Evolutionary conservation across 1,140 invertebrate species (phyloP).

Genomic region (Zaprionus ornatus): DNA sequence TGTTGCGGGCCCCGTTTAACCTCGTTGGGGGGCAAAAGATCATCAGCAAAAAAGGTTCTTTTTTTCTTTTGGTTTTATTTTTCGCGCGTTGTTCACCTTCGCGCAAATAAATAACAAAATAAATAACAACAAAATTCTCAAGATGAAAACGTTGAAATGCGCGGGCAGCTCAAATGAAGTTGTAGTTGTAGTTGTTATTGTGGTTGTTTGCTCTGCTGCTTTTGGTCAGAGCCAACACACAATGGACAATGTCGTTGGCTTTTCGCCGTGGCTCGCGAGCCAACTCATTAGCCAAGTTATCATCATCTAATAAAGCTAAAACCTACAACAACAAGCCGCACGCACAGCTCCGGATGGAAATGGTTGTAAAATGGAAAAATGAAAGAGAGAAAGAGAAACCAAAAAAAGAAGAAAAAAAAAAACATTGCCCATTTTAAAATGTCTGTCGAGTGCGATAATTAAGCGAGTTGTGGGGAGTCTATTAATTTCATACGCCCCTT

Average conservation of each 20-base stretch:
- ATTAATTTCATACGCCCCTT: constrained; percentile 79
- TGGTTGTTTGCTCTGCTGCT: constrained; percentile 48
- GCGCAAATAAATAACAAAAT: constrained; percentile 48
- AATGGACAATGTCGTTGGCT: constrained; percentile 57
- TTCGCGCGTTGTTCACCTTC: constrained; percentile 65
- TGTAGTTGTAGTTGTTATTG: constrained; percentile 37
- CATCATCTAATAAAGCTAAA: constrained; percentile 76
- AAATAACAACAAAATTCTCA: constrained; percentile 50
- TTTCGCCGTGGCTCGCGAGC: constrained; percentile 39
- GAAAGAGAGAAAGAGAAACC: not conserved
- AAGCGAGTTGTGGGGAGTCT: constrained; percentile 69
- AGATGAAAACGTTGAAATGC: constrained; percentile 76
- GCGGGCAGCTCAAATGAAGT: constrained; percentile 66
- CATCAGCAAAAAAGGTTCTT: constrained; percentile 42
- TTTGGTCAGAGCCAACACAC: constrained; percentile 55
- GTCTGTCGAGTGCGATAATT: constrained; percentile 69
- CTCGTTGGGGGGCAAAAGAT: constrained; percentile 49
- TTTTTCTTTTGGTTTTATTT: constrained; percentile 29
- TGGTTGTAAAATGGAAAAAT: constrained; percentile 33
- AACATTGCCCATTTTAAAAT: constrained; percentile 74
- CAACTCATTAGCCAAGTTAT: constrained; percentile 80
- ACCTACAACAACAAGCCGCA: constrained; percentile 45
- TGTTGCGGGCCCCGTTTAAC: constrained; percentile 55
- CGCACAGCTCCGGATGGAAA: constrained; percentile 45
- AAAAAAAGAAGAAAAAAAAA: constrained; percentile 41